Base-by-base conservation (phyloP, 2,113 vertebrate genomes). In the Castor canadensis region DNA sequence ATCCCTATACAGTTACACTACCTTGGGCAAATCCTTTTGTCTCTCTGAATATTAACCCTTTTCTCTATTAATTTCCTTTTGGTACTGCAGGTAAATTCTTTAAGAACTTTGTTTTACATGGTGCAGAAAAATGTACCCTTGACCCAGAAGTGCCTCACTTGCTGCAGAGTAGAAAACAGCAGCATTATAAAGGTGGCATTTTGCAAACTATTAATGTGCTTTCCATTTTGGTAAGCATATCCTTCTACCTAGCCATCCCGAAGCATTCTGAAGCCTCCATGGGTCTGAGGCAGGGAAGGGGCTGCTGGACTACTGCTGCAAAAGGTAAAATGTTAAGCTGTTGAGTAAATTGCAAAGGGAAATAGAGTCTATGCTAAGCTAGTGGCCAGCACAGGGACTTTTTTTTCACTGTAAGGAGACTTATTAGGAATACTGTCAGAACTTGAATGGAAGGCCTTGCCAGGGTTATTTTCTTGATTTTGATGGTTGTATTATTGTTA, bases 301-400 rank as follows among this genome's bases (percentile, higher is more conserved):
- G 13, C 28, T 45, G 2, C 28, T 69, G 35, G 30, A 11, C n/a
- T 35, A 24, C 0, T 10, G 15, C 38, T 28, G 1, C 40, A 9
- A 58, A n/a, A 80, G 19, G 6, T 30, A 66, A 83, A 79, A 16
- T 12, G 15, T 28, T 43, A 19, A 67, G 17, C 12, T 45, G 5
- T 62, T 5, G 49, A 45, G 56, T 10, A 40, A 64, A 52, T 13
- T 10, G 28, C 47, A 52, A 52, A 77, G 9, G 54, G 40, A 45
- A 47, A 45, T 12, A 22, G 28, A 35, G 19, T 32, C 17, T 32
- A 3, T 32, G 7, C 30, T 24, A 17, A 77, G 58, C 43, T 64
- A 49, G 0, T 77, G 45, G 32, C 19, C 20, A 9, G 13, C 35
- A 43, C 19, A n/a, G 40, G 30, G 32, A 58, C 17, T 28, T 22